Conservation (phyloP, 2,797 vertebrate species). For the Halcyon leucocephala region DNA sequence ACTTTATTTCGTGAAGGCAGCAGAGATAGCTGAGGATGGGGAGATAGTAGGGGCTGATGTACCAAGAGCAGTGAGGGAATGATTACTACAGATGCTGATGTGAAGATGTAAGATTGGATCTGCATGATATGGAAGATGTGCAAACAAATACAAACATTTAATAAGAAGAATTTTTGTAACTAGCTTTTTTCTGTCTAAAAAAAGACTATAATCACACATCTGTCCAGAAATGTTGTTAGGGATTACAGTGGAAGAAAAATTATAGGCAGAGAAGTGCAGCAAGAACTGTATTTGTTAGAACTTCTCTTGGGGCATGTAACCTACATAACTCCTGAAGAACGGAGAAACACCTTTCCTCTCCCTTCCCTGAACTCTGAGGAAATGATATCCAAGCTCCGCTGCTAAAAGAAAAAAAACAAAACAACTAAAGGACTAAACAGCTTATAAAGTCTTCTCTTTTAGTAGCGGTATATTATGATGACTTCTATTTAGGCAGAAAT, state of each 20-base stretch:
- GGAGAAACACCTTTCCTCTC: not conserved
- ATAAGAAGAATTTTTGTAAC: not conserved
- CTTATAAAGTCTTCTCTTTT: not conserved
- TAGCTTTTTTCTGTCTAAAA: not conserved
- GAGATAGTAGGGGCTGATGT: not conserved
- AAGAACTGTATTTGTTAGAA: not conserved
- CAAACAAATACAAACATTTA: not conserved
- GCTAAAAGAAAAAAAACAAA: not conserved
- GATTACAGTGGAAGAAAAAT: not conserved
- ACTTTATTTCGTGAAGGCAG: not conserved
- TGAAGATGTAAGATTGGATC: not conserved
- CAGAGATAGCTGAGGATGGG: not conserved
- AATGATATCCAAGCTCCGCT: not conserved
- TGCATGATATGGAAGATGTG: not conserved
- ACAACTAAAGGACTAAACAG: not conserved
- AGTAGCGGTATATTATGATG: not conserved
- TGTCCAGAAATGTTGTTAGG: conserved; percentile 18
- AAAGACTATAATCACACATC: not conserved
- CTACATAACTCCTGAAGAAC: not conserved
- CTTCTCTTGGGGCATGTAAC: not conserved
- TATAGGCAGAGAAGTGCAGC: not conserved
- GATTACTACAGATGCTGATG: not conserved
- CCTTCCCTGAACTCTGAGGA: not conserved
- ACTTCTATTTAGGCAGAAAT: not conserved
- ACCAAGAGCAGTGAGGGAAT: not conserved